Percentiles rank a stretch among this genome's conserved stretches.
These are phyloP conservation scores for Geothlypis trichas DNA, from an alignment of 2,113 vertebrate species.

Conservation along the genomic window DNA sequence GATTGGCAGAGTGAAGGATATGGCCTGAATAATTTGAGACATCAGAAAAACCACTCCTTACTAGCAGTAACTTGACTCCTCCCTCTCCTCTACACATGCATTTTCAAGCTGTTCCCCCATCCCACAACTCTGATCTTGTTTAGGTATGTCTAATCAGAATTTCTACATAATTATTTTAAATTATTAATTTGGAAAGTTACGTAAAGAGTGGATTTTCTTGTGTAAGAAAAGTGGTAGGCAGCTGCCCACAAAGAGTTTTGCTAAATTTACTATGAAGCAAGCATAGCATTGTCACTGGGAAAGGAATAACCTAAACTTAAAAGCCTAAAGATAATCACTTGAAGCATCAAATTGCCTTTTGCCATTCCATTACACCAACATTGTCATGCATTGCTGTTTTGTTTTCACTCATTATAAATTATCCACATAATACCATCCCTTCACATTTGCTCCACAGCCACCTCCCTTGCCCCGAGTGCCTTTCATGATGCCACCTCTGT, in stretches of 20 bases:
- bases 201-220: background rate
- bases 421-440: background rate
- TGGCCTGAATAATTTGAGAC: background rate
- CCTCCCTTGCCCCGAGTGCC: background rate
- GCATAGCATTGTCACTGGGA: background rate
- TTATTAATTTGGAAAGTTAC: background rate
- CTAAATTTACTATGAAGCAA: background rate
- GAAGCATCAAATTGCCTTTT: background rate
- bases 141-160: background rate
- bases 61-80: background rate
- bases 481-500: background rate
- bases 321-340: background rate
- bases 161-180: background rate
- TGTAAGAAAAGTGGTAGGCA: background rate
- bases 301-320: background rate
- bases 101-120: background rate
- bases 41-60: background rate
- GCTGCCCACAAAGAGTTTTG: background rate
- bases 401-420: background rate
- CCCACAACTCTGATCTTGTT: background rate
- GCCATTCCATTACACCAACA: background rate
- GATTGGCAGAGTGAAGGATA: background rate
- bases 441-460: background rate
- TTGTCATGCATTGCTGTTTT: background rate
- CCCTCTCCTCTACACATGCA: background rate